Conservation (phyloP, 2,888 invertebrate species). For the Ditula angustiorana region DNA sequence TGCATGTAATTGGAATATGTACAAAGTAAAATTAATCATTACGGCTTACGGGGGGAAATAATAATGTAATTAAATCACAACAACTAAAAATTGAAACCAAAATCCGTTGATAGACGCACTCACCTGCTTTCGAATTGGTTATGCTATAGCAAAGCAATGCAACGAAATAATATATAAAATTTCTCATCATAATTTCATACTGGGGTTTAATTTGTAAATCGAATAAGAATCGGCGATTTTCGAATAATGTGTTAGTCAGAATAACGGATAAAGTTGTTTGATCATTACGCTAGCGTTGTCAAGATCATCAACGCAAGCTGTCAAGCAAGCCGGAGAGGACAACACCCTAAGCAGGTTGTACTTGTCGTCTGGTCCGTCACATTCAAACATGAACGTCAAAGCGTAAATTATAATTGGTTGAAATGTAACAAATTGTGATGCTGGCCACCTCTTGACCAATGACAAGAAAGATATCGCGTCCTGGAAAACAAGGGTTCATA, state of each 20-base stretch:
- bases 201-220: slow-evolving; percentile 48
- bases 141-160: slow-evolving; percentile 74
- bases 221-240: slow-evolving; percentile 43
- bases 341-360: slow-evolving; percentile 71
- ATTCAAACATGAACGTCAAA: not conserved
- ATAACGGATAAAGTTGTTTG: slow-evolving; percentile 72
- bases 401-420: slow-evolving; percentile 21
- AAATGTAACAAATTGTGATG: not conserved
- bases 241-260: slow-evolving; percentile 59
- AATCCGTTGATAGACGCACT: slow-evolving; percentile 49
- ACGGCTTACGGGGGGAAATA: not conserved
- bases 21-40: not conserved
- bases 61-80: not conserved
- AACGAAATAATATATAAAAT: slow-evolving; percentile 72
- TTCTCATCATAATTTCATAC: slow-evolving; percentile 83
- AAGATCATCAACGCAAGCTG: slow-evolving; percentile 49
- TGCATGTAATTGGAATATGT: not conserved
- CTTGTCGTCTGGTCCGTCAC: slow-evolving; percentile 4
- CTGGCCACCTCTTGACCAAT: slow-evolving; percentile 11
- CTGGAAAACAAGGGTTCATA: not conserved
- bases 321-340: slow-evolving; percentile 69
- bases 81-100: slow-evolving; percentile 13
- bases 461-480: not conserved
- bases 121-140: slow-evolving; percentile 72
- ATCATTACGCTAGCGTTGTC: slow-evolving; percentile 80